A percentile compares a stretch with the other conserved stretches of the same genome.
Evolutionary conservation across 2,113 vertebrate species (phyloP).

Genomic region (Prinia subflava): DNA sequence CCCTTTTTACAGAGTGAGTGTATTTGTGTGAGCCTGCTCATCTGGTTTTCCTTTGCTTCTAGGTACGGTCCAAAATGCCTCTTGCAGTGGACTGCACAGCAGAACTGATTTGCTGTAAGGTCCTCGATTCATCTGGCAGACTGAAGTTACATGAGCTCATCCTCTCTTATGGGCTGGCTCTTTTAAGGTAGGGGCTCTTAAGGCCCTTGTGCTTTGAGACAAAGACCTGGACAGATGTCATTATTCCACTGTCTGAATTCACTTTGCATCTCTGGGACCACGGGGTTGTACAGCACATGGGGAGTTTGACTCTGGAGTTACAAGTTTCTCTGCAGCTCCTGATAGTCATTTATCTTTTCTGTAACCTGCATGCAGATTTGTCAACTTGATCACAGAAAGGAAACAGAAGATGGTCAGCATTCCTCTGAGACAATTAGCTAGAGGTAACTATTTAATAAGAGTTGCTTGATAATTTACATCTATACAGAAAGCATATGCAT

Average conservation of each 20-base stretch:
- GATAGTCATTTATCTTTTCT: background rate
- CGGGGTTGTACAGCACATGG: too few species aligned
- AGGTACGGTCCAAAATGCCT: conserved; percentile 85
- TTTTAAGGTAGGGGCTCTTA: conserved; percentile 78
- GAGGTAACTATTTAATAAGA: conserved; percentile 67
- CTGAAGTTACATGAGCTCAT: conserved; percentile 84
- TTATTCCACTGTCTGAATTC: background rate
- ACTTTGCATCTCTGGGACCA: background rate
- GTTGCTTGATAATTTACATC: background rate
- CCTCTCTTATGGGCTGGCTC: conserved; percentile 87
- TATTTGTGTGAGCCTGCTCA: background rate
- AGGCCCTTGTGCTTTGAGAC: background rate
- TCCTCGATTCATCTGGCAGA: conserved; percentile 82
- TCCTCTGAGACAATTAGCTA: conserved; percentile 83
- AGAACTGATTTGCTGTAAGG: conserved; percentile 89
- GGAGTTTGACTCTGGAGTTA: background rate
- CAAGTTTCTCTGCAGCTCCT: background rate
- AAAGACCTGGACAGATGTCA: background rate
- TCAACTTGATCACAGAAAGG: conserved; percentile 91
- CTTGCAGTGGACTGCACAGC: conserved; percentile 93
- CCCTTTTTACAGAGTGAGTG: background rate
- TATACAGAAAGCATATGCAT: background rate
- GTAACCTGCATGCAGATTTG: conserved; percentile 74
- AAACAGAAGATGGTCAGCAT: conserved; percentile 79
- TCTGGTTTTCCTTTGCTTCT: background rate